Percentiles rank a stretch among this genome's conserved stretches.
Evolutionary conservation across 1,140 invertebrate species (phyloP).

Genomic region (Teleogryllus occipitalis): DNA sequence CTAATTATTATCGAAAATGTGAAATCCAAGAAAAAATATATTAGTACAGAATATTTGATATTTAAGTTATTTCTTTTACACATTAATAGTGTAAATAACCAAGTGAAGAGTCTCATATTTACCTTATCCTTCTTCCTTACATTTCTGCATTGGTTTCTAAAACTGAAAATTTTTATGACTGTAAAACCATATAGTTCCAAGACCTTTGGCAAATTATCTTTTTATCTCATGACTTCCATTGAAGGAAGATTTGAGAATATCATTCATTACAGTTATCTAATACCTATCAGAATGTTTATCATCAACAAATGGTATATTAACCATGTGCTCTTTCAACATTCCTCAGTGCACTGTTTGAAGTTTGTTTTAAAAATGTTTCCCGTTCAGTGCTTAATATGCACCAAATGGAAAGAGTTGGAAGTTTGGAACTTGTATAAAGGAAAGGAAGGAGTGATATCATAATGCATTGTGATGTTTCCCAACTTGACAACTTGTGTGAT

Average conservation of each 20-base stretch:
- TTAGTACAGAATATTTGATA: no score
- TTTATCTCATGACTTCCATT: no score
- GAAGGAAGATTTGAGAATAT: not conserved
- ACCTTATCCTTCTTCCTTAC: not conserved
- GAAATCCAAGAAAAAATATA: no score
- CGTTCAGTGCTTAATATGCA: not conserved
- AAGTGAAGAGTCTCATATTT: not conserved
- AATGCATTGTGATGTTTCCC: not conserved
- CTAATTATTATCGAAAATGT: no score
- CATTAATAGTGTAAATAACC: no score
- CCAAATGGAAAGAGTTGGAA: not conserved
- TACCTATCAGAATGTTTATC: not conserved
- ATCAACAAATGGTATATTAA: no score
- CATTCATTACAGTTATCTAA: not conserved
- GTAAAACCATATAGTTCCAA: no score
- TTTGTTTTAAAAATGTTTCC: no score
- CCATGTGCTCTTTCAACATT: no score
- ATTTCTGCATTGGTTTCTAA: not conserved
- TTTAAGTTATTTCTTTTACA: no score
- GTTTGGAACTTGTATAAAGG: not conserved
- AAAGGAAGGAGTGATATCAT: not conserved
- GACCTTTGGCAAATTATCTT: no score
- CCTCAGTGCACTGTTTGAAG: no score
- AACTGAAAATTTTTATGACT: not conserved
- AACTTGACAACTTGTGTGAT: not conserved